Evolutionary conservation across 2,113 vertebrate genomes (phyloP).

Genomic region (Alligator sinensis): DNA sequence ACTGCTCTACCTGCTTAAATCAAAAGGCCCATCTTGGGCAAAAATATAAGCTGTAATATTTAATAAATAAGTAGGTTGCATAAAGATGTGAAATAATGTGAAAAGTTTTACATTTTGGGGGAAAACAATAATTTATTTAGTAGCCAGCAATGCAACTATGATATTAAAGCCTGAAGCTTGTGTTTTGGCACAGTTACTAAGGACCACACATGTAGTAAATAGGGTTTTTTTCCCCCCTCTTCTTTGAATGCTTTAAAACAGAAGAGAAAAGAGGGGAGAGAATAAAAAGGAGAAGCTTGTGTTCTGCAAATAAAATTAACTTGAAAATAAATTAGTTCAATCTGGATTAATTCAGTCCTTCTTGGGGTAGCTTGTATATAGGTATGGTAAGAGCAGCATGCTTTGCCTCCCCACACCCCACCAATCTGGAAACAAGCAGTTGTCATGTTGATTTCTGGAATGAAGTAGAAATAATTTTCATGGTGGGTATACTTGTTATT

Average conservation of each 20-base stretch:
- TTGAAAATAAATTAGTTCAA: not conserved
- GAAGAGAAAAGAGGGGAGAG: not conserved
- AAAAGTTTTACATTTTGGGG: not conserved
- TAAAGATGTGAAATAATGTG: not conserved
- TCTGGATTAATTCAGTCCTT: not conserved
- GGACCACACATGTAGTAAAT: not conserved
- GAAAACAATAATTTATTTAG: not conserved
- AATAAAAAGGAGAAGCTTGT: not conserved
- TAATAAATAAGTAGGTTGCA: accelerated
- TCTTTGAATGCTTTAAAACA: not conserved
- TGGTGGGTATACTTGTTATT: not conserved
- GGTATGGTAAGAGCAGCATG: not conserved
- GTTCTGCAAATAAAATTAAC: not conserved
- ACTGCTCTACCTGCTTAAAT: not conserved
- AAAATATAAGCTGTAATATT: not conserved
- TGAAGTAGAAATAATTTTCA: not conserved
- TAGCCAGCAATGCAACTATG: not conserved
- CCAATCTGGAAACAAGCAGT: not conserved
- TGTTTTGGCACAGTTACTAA: not conserved
- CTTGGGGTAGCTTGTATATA: not conserved
- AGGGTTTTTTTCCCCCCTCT: not conserved
- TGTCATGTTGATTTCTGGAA: not conserved
- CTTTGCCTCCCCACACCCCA: not conserved
- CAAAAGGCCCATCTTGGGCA: not conserved
- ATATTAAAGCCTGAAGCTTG: not conserved